Evolutionary conservation across 92 coral and sea anemone genomes (phyloP), one percentile per base, ranked within the genome.

Genomic region (Epizoanthus ramosus): DNA sequence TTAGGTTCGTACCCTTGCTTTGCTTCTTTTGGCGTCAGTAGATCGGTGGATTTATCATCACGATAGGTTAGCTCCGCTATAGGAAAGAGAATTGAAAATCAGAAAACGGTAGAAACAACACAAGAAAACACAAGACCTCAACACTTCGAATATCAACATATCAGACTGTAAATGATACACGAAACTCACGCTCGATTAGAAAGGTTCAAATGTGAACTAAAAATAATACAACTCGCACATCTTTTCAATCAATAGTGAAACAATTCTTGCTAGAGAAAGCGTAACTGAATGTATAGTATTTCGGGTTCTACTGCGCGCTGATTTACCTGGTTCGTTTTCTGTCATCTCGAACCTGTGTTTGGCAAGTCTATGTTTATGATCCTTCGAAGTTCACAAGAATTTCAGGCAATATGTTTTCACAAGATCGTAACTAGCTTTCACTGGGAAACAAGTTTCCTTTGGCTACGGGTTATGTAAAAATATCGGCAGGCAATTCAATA

Each of bases 11-110:
- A 75, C 4, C 72, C 79, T 18, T 68, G 79, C 31, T 81, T 89
- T 45, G 76, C 89, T 17, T 83, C 54, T 68, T 88, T 80, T 18
- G 84, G 94, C 13, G 93, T 87, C 68, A 93, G 81, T n/a, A 86
- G 75, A 75, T 93, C 95, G 52, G 94, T 93, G 57, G 98, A 91
- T 57, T 93, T 93, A 75, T 93, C 95, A 19, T 75, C 98, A 23
- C 98, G 86, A 71, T 86, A 43, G 31, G 80, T 77, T 52, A 89
- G 60, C 72, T 89, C 92, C 12, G 75, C 83, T 17, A 53, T 53
- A 9, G 22, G 1, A 72, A 37, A 72, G 61, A 52, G 25, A 23
- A 72, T 8, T 28, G 21, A 47, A 17, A 72, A 12, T 21, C 43
- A 61, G 71, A 77, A 14, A 19, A 61, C 71, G 43, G 47, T 67